Evolutionary conservation across 2,797 vertebrate species (phyloP), one percentile per base, ranked within the genome.

Genomic region (Clarias pachynema): DNA sequence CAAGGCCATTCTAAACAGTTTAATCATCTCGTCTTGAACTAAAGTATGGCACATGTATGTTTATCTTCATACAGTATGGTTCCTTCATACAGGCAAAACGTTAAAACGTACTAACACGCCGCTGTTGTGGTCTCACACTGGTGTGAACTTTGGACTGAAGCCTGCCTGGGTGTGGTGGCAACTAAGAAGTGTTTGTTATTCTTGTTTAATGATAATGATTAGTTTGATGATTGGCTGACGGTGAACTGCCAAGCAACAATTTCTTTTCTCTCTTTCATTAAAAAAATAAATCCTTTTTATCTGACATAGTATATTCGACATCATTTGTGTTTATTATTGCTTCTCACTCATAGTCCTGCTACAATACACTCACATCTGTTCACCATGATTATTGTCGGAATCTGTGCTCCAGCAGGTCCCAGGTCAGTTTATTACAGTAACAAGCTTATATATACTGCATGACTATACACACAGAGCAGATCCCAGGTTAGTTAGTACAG

Each of bases 121-220:
- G 59, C 12, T 22, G 40, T 37, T 40, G 24, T 24, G 15, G 68
- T 24, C 20, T 85, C 14, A 62, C 57, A 9, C 20, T 16, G 29
- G 44, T 37, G 5, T 44, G 31, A 37, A 10, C 31, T 20, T 40
- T 15, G 9, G 8, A 29, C 24, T 65, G 12, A 53, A 83, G 65
- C 57, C 63, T 31, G 4, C 37, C 24, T 77, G 75, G 75, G 87
- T 87, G 87, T 72, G 75, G 69, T 65, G 63, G 29, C 26, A 44
- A 53, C 26, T 22, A 29, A 60, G 29, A 56, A 56, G 12, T 60
- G 75, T 57, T 74, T 79, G n/a, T 44, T 80, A 34, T 75, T 15
- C 3, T 68, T 26, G 18, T 5, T 49, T 56, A 73, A 73, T 69
- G 31, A 80, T 49, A 79, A 12, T 66, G 8, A 74, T 26, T 53